Conservation (phyloP, 1,140 invertebrate species). For the Camponotus floridanus region DNA sequence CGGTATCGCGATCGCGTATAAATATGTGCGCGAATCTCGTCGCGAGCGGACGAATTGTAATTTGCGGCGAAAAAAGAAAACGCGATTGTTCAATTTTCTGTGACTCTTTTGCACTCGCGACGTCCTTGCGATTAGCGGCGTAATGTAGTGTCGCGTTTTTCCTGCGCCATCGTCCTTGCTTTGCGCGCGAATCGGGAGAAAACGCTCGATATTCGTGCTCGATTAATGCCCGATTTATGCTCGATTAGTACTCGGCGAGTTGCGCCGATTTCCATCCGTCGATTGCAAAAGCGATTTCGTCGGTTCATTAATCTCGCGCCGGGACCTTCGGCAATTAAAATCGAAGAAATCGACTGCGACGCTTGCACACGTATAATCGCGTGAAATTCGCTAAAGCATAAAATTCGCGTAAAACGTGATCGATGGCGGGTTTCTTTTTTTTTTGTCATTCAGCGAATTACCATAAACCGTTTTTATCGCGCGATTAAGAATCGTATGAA, state of each 20-base stretch:
- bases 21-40: background rate
- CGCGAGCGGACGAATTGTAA: constrained; percentile 45
- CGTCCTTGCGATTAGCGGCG: constrained; percentile 48
- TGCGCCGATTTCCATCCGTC: constrained; percentile 38
- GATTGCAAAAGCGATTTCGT: constrained; percentile 48
- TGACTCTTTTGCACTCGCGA: constrained; percentile 12
- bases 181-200: constrained; percentile 9
- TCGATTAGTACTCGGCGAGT: background rate
- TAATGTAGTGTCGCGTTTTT: constrained; percentile 20
- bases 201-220: constrained; percentile 29
- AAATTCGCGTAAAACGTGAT: background rate
- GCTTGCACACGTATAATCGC: constrained; percentile 6
- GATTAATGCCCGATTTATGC: constrained; percentile 11
- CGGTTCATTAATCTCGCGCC: constrained; percentile 32
- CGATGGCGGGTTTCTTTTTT: background rate
- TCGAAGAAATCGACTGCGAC: constrained; percentile 51
- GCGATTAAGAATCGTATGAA: constrained; percentile 6
- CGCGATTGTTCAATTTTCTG: constrained; percentile 40
- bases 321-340: constrained; percentile 56
- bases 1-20: background rate
- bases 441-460: background rate
- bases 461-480: constrained; percentile 27
- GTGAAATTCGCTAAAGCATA: constrained; percentile 12
- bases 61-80: constrained; percentile 26
- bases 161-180: constrained; percentile 59